A percentile compares a stretch with the other conserved stretches of the same genome.
Conservation (phyloP, 2,888 invertebrate species). For the Synergus laeviventris region DNA sequence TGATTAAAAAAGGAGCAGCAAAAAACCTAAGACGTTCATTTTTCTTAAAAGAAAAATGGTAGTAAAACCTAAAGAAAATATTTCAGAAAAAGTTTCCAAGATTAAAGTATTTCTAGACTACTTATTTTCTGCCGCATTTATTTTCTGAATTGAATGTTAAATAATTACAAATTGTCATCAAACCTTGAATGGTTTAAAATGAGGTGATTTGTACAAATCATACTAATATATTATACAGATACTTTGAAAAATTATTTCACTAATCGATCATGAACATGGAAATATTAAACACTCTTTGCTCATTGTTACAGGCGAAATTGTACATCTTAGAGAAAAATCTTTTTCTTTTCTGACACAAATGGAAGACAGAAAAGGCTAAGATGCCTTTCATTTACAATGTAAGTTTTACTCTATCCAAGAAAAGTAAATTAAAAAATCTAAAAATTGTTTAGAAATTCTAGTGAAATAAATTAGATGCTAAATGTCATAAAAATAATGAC, state of each 20-base stretch:
- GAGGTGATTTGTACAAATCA: neutral
- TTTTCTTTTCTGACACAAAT: neutral
- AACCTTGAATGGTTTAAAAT: neutral
- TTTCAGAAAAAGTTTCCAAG: neutral
- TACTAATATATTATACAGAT: neutral
- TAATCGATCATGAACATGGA: neutral
- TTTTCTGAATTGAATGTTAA: neutral
- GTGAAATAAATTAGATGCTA: neutral
- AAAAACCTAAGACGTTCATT: neutral
- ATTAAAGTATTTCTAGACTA: neutral
- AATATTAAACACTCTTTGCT: neutral
- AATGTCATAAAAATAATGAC: neutral
- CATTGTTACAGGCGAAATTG: neutral
- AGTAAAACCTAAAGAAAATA: neutral
- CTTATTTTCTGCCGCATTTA: neutral
- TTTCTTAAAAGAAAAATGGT: neutral
- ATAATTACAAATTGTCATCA: neutral
- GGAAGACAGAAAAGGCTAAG: neutral
- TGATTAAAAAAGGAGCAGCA: neutral
- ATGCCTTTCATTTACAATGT: neutral
- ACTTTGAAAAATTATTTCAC: neutral
- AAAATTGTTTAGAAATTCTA: neutral
- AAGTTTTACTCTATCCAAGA: neutral
- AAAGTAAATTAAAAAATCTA: neutral
- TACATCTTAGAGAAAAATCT: neutral